Evolutionary conservation across 2,797 vertebrate genomes (phyloP), one percentile per base, ranked within the genome.

Genomic region (Sitta carolinensis): DNA sequence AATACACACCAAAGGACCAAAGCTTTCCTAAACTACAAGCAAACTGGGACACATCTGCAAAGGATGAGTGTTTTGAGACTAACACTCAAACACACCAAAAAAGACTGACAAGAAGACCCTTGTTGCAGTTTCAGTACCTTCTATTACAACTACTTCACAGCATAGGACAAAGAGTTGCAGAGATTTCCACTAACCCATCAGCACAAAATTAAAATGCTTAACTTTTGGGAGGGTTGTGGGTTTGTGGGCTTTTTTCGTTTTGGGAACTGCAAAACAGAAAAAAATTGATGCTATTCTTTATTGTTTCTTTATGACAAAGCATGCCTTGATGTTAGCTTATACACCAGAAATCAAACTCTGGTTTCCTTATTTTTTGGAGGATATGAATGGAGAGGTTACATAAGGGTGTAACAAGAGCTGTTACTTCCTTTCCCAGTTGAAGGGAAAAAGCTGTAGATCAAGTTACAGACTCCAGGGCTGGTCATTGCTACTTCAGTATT

Each of bases 331-430:
- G 76, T 87, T 89, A n/a, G 74, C 69, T 88, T 94, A 76, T 70
- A 76, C 83, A 90, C 12, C 45, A 95, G 83, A 79, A 88, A 93
- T 81, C 66, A 69, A 64, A 73, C 69, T 94, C 79, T 88, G 82
- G 59, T 91, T 96, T 95, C 91, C 88, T 80, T 83, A 90, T 90
- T 89, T 90, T 93, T 80, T 82, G 80, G 92, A 91, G 90, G 85
- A 69, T 81, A 52, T 90, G 88, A 96, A 94, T 85, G 75, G 87
- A 83, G 79, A 93, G 93, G 93, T 97, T 97, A 95, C 90, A 90
- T 91, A 91, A 96, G 95, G 89, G 36, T 96, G 96, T 96, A 97
- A 97, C 63, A 89, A 63, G 94, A 96, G 94, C 94, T 93, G 89
- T 76, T 96, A 95, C 92, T 97, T 95, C 93, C 96, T 95, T 77